Conservation (phyloP, 2,113 vertebrate species). For the Tinamus guttatus region DNA sequence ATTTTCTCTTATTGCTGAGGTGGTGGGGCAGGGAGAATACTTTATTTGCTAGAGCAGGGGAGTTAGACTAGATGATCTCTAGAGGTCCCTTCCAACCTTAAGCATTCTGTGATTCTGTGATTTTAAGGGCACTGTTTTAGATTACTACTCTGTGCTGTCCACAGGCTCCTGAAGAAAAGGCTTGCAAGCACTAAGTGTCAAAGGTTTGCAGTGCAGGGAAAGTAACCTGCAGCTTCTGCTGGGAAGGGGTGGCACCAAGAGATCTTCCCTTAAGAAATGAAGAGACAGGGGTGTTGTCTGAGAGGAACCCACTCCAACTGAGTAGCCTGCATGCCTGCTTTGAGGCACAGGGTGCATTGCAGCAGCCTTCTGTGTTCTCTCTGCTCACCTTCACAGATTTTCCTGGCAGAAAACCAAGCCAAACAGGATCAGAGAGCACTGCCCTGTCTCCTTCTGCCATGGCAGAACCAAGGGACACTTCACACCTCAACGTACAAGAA, state of each 20-base stretch:
- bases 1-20: neutral
- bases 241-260: neutral
- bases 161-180: neutral
- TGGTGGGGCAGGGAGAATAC: neutral
- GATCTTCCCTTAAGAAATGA: neutral
- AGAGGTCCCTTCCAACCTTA: too few species aligned
- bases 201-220: neutral
- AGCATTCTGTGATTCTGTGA: too few species aligned
- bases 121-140: neutral
- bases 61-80: too few species aligned
- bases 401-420: neutral
- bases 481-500: fast-evolving
- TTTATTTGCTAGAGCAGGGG: too few species aligned
- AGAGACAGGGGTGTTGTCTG: neutral
- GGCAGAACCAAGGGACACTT: fast-evolving
- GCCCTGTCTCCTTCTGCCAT: neutral
- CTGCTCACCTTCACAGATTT: neutral
- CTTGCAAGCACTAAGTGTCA: neutral
- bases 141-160: neutral
- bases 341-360: fast-evolving
- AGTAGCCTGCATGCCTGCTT: fast-evolving
- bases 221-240: neutral
- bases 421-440: neutral
- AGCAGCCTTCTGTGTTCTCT: neutral
- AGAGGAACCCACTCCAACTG: neutral